phyloP scores from a whole-genome alignment of 1,140 invertebrate species.

The Diachasmimorpha longicaudata region DNA sequence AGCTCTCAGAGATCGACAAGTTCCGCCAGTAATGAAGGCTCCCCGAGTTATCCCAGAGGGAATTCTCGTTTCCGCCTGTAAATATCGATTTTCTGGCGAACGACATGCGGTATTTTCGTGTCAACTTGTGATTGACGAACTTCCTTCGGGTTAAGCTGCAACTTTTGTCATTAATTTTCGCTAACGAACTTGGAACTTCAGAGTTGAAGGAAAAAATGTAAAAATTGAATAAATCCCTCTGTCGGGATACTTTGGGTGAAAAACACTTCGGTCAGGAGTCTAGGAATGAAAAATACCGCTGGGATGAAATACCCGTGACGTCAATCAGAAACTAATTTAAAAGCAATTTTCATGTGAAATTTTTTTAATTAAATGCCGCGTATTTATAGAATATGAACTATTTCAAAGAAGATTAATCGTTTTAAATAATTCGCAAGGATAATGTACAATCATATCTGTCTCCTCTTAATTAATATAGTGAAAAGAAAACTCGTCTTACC shows the following conservation, averaged over 20 bases:
- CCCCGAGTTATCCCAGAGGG: neutral
- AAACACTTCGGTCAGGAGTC: too few species aligned
- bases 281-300: too few species aligned
- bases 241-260: neutral
- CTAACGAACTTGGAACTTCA: neutral
- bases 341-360: too few species aligned
- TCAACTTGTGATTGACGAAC: neutral
- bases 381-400: too few species aligned
- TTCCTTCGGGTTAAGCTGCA: neutral
- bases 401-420: too few species aligned
- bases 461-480: too few species aligned
- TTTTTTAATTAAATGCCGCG: too few species aligned
- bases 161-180: neutral
- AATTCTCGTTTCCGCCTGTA: neutral
- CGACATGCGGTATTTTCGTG: neutral
- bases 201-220: neutral
- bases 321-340: too few species aligned
- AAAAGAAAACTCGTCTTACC: too few species aligned
- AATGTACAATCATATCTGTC: too few species aligned
- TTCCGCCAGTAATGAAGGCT: neutral
- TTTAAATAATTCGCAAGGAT: too few species aligned
- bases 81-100: neutral
- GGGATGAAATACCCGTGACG: too few species aligned
- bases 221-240: neutral
- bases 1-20: neutral